Evolutionary conservation across 2,888 invertebrate genomes (phyloP), one percentile per base, ranked within the genome.

Genomic region (Drosophila neonasuta): DNA sequence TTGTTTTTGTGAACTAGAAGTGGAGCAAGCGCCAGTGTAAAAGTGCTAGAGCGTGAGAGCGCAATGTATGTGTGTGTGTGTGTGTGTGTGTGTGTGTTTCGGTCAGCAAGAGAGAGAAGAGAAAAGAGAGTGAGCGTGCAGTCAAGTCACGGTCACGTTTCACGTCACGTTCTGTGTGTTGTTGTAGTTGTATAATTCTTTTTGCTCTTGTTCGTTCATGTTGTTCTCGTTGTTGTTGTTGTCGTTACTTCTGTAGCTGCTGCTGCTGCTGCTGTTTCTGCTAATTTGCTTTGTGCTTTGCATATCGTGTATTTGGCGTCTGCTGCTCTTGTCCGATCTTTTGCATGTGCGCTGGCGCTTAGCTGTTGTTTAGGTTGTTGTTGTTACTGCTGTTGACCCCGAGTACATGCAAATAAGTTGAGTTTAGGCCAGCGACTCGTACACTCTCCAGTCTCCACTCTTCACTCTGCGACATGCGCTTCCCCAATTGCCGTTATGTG

Each of bases 121-220:
- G 55, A 45, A 10, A 9, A 15, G 49, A 64, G 51, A 20, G 55
- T 56, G 60, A 41, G 65, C 67, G 52, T 52, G 58, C 64, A 63
- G 49, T 68, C 68, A 74, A 84, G 83, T 85, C 83, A 84, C 77
- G 85, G 83, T 84, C 83, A 84, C 83, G 83, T 85, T 85, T 83
- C 72, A 64, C 68, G 79, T 84, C 83, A 83, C 83, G 83, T 83
- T 83, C 82, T 71, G 51, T 71, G 51, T 74, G 46, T 56, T 74
- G 57, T 68, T 74, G 63, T 68, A 24, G 13, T 55, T 54, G 42
- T 54, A 39, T 24, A 32, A 44, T 68, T 54, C 51, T 62, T 64
- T 39, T 49, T 58, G 46, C 46, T 56, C 42, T 36, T 41, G 24
- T 41, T 46, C 49, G 36, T n/a, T 36, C 36, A 11, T 36, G 36